Evolutionary conservation across 2,113 vertebrate genomes (phyloP), one percentile per base, ranked within the genome.

Genomic region (Microcebus murinus): DNA sequence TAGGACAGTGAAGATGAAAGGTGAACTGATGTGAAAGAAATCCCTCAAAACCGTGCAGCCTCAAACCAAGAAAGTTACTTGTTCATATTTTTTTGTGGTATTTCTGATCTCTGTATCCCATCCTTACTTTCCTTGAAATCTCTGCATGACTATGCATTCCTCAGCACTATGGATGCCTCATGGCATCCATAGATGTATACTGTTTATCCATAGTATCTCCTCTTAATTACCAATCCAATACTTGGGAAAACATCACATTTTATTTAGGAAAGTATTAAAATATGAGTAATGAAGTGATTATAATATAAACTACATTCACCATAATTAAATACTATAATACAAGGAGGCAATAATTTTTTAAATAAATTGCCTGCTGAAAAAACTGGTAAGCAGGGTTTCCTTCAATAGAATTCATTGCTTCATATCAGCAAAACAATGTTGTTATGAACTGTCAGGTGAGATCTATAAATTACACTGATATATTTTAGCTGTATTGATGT

Each of bases 381-480:
- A 61, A 88, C 45, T 50, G 27, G 65, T 73, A 67, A 88, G 70
- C 48, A 86, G 67, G 36, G 93, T 96, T 96, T 96, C 29, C 63
- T 91, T 95, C 88, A 94, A 50, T 90, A 86, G 52, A 95, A 88
- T 91, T 29, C 80, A 79, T 96, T 94, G 82, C 36, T 91, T 95
- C 50, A 42, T 3, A 50, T 39, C 55, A 96, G 61, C 34, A 80
- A 79, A 70, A 70, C 91, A 57, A 55, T 42, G 4, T 81, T 90
- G 61, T 57, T 92, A 63, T 83, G 81, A 55, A 57, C 34, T 73
- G 21, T 95, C 90, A 96, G 88, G 63, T 94, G 61, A 55, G 39
- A 93, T 59, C 83, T 94, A 70, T 93, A 87, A 96, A 92, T 83
- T 96, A 61, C n/a, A 86, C 13, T 89, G 77, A 88, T 81, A 31